Base-by-base conservation (phyloP, 64 coral and sea anemone genomes). In the Montipora cactus region DNA sequence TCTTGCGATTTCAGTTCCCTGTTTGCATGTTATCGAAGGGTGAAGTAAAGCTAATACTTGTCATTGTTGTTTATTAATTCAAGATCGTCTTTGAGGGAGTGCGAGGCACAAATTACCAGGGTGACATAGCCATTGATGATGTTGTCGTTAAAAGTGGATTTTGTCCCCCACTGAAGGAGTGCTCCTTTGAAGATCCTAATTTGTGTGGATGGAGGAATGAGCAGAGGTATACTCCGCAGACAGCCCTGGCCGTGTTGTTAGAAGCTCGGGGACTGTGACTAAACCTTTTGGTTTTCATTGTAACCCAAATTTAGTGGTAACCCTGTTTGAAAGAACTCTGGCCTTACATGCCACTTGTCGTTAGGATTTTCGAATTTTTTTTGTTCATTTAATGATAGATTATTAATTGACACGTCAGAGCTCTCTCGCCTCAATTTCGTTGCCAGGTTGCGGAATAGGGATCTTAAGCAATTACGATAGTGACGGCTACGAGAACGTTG, bases 131-230 rank as follows among this genome's bases (percentile, higher is more conserved):
- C 2, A 50, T 97, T 48, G 95, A 97, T 64, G 95, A 97, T 73
- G 77, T 97, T 5, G 21, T 23, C 74, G 18, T 98, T 9, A 77
- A 79, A 47, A 44, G 44, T 49, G 89, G 84, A 22, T 84, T 85
- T 16, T 98, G 96, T 61, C 96, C 93, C 37, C 93, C 96, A 0
- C 93, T 95, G 8, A 92, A 91, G 86, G 83, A 94, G 25, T 98
- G 96, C 62, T 51, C 89, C 18, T 98, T 98, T 85, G 96, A 98
- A 92, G 93, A 98, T 16, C 0, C 23, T 74, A 58, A 73, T 4
- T 20, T 98, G 78, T 98, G 96, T 80, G 96, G 96, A 62, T 98
- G 93, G 92, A 71, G 68, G 12, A 92, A 98, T 66, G 93, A 98
- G 84, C 76, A 45, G 75, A 88, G 93, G 82, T 86, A 86, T 64